Conservation (phyloP, 1,140 invertebrate species). For the Psix sp. region DNA sequence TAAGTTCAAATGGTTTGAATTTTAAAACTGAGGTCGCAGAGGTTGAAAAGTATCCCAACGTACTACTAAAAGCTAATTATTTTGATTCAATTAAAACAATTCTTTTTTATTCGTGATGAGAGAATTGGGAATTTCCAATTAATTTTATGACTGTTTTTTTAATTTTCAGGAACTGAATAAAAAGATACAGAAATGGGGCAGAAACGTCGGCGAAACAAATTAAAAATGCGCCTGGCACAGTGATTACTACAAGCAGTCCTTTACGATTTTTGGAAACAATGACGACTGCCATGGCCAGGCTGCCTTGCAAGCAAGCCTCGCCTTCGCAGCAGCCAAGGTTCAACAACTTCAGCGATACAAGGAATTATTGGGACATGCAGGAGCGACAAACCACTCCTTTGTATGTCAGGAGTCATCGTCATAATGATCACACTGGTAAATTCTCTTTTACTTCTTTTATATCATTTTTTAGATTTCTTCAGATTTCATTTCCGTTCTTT, state of each 20-base stretch:
- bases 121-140: too few species aligned
- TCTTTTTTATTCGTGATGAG: too few species aligned
- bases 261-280: conserved; percentile 64
- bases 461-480: too few species aligned
- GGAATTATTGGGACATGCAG: conserved; percentile 74
- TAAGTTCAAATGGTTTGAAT: neutral
- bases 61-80: too few species aligned
- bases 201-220: conserved; percentile 70
- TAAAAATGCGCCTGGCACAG: conserved; percentile 51
- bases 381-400: conserved; percentile 65
- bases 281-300: conserved; percentile 76
- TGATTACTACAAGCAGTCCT: conserved; percentile 53
- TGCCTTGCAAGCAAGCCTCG: conserved; percentile 73
- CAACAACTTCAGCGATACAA: conserved; percentile 65
- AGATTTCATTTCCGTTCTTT: too few species aligned
- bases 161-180: conserved; percentile 61
- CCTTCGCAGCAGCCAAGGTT: conserved; percentile 69
- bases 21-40: conserved; percentile 13
- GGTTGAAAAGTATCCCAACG: too few species aligned
- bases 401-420: conserved; percentile 70
- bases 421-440: conserved; percentile 71
- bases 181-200: conserved; percentile 67
- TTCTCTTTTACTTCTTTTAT: too few species aligned
- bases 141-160: too few species aligned
- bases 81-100: too few species aligned